Base-by-base conservation (phyloP, 2,113 vertebrate species). In the Rhinopithecus roxellana region DNA sequence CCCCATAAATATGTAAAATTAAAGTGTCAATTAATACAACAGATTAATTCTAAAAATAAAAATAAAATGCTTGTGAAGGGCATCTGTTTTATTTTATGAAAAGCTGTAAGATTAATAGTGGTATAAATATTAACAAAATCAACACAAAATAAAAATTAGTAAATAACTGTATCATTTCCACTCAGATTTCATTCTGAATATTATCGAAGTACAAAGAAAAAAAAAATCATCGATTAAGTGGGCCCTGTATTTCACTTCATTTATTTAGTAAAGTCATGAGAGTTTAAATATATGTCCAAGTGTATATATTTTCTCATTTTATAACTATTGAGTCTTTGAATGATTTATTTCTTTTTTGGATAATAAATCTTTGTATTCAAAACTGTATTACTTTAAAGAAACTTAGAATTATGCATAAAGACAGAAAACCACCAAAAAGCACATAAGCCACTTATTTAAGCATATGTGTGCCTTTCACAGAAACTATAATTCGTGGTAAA, bases 351-450 rank as follows among this genome's bases (percentile, higher is more conserved):
- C 32, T 96, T 93, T 97, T 94, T 77, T 90, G 11, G 16, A 61
- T 95, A 94, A 83, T 97, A 96, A 95, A 88, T 95, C 48, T 89
- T 96, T 92, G 38, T 96, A 94, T 77, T 84, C 43, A 97, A n/a
- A 93, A 96, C 23, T 94, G 12, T 17, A 96, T 79, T 97, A 95
- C 32, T 95, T 97, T 95, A 93, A 92, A 89, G 84, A 95, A 97
- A 89, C 18, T 86, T 79, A 87, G 30, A 94, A 93, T 96, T 95
- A 84, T 50, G 23, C 90, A 0, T 86, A 97, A 94, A 97, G 70
- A 93, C 89, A 92, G 72, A 95, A 97, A 97, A 83, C 10, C 13
- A 87, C 18, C n/a, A 32, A 82, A 38, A 85, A 72, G 22, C n/a
- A 90, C 0, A 0, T 75, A 93, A 96, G 4, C 95, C 70, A 94